Evolutionary conservation across 1,140 invertebrate genomes (phyloP).

Genomic region (Drosophila mayri): DNA sequence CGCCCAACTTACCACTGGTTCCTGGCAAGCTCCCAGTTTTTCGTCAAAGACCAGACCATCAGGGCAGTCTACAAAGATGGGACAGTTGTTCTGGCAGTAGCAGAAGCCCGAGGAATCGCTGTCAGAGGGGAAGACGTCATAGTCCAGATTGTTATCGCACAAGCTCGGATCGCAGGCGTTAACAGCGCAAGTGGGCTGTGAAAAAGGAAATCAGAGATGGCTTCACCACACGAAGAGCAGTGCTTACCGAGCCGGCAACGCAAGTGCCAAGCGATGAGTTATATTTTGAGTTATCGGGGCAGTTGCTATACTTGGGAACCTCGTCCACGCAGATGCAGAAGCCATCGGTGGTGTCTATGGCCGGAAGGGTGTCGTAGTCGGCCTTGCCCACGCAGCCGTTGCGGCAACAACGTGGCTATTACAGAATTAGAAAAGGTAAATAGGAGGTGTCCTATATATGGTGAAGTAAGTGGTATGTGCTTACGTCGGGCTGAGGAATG

Average conservation of each 20-base stretch:
- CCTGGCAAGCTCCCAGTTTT: slow-evolving; percentile 2
- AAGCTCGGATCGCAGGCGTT: slow-evolving; percentile 25
- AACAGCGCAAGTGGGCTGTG: slow-evolving; percentile 1
- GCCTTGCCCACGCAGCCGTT: slow-evolving; percentile 41
- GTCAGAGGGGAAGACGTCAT: neutral
- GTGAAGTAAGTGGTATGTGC: neutral
- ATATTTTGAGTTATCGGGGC: slow-evolving; percentile 8
- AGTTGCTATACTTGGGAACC: slow-evolving; percentile 17
- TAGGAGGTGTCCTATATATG: too few species aligned
- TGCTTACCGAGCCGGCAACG: neutral
- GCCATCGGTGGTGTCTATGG: slow-evolving; percentile 34
- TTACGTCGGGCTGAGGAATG: slow-evolving; percentile 47
- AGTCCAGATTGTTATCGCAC: slow-evolving; percentile 6
- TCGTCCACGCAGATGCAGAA: slow-evolving; percentile 62
- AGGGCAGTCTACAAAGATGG: slow-evolving; percentile 1
- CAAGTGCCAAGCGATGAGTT: slow-evolving; percentile 1
- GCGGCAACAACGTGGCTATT: slow-evolving; percentile 54
- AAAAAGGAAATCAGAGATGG: neutral
- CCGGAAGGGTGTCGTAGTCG: slow-evolving; percentile 43
- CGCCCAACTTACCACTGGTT: slow-evolving; percentile 15
- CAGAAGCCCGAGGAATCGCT: slow-evolving; percentile 19
- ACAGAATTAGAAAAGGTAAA: neutral
- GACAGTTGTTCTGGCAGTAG: slow-evolving; percentile 40
- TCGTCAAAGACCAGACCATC: slow-evolving; percentile 1
- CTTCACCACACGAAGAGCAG: neutral